Base-by-base conservation (phyloP, 2,888 invertebrate species). In the Leptinotarsa juncta region DNA sequence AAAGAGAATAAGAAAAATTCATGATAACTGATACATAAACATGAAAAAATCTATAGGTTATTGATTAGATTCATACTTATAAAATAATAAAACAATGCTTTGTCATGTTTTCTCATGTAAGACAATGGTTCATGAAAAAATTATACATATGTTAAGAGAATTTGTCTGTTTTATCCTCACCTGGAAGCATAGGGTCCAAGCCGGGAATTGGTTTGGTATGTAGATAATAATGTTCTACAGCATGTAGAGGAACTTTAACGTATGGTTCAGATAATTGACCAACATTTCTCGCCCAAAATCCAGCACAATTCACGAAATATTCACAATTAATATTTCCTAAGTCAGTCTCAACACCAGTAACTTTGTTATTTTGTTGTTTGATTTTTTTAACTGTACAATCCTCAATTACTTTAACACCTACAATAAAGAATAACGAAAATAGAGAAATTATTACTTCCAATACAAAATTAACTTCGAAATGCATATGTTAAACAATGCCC, bases 241-340 rank as follows among this genome's bases (percentile, higher is more conserved):
- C 94, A 87, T 97, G 94, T 14, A 98, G 89, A 0, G 98, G 98
- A 50, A 95, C 94, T 87, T 96, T 96, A 1, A 98, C 96, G 84
- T 92, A 91, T 2, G 97, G 97, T 74, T 93, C 91, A 32, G 96
- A 94, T 77, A 95, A 87, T 84, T 95, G 94, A 10, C 97, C 98
- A 65, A 98, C 93, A 87, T 94, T 93, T 80, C 97, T 91, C 0
- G 97, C 96, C 97, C 97, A 98, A 89, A 97, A 96, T 12, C 99
- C 99, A 32, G 96, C 95, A 86, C 97, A 96, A 88, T 99, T 99
- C 49, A 99, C 95, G 88, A 99, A 98, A 87, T 93, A 94, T 81
- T 97, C 93, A 87, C 98, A 98, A 77, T 94, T 90, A 16, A 97
- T 92, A 14, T 90, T 88, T 0, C 97, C 97, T 3, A 90, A 89